phyloP scores from a whole-genome alignment of 2,797 vertebrate genomes.

The Tenualosa thibaudeaui region DNA sequence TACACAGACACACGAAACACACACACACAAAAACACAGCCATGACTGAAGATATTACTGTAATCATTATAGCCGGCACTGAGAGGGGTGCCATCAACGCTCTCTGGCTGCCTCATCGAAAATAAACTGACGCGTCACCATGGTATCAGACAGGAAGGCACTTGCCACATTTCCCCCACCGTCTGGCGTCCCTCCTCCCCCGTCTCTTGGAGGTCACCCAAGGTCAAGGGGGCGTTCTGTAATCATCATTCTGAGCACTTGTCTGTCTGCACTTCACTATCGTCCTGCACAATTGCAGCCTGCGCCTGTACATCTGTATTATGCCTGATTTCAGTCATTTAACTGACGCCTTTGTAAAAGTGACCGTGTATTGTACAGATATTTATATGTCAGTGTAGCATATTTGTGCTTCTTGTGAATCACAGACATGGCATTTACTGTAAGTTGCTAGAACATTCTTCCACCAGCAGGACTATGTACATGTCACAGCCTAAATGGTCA shows the following conservation, averaged over 20 bases:
- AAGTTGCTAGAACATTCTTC: no score
- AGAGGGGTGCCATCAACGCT: background rate
- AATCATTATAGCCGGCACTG: background rate
- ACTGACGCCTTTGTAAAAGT: background rate
- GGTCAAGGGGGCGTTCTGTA: background rate
- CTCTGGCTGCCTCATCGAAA: background rate
- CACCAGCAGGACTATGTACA: no score
- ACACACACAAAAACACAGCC: background rate
- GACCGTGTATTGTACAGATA: background rate
- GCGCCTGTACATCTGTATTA: background rate
- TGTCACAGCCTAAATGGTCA: no score
- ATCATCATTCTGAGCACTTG: background rate
- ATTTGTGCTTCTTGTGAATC: background rate
- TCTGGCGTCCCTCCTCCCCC: slow-evolving; percentile 6
- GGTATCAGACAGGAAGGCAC: slow-evolving; percentile 14
- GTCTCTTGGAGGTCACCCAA: background rate
- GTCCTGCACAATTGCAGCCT: background rate
- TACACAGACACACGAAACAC: background rate
- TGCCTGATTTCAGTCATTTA: background rate
- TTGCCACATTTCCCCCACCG: background rate
- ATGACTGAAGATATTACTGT: background rate
- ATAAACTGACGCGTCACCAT: background rate
- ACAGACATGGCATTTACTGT: background rate
- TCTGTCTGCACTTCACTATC: background rate
- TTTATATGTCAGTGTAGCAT: background rate